phyloP scores from a whole-genome alignment of 2,888 invertebrate species.

The Tiliacea aurago region DNA sequence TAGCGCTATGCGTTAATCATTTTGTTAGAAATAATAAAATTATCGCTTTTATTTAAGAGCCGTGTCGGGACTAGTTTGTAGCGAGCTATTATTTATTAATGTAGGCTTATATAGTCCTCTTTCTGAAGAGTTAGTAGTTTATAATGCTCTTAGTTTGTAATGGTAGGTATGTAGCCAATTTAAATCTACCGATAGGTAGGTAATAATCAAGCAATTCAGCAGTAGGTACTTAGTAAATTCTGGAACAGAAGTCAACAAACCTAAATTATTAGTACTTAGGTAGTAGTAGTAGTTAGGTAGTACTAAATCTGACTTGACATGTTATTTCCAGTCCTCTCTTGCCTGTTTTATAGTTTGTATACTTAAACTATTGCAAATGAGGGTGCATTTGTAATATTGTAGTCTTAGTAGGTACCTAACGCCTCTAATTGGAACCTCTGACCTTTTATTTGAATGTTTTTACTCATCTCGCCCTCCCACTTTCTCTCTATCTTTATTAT shows the following conservation, averaged over 20 bases:
- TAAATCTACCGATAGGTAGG: not conserved
- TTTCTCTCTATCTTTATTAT: not conserved
- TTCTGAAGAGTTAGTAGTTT: not conserved
- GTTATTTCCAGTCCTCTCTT: not conserved
- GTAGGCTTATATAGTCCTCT: not conserved
- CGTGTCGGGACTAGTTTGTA: conserved; percentile 33
- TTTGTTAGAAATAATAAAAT: not conserved
- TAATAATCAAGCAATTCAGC: not conserved
- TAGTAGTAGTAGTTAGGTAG: not conserved
- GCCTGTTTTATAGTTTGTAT: not conserved
- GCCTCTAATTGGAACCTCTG: no score
- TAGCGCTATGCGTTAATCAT: not conserved
- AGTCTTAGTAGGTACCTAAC: not conserved
- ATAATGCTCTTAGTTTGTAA: not conserved
- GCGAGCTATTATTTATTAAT: not conserved
- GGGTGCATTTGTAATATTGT: not conserved
- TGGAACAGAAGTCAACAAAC: not conserved
- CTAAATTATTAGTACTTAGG: not conserved
- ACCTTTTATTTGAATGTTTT: no score
- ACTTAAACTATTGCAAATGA: not conserved
- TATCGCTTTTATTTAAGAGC: not conserved
- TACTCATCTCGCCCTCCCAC: no score
- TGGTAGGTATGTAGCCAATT: not conserved
- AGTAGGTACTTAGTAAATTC: not conserved
- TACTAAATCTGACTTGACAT: not conserved